A percentile compares a stretch with the other conserved stretches of the same genome.
Conservation (phyloP, 2,888 invertebrate genomes). For the Charanyca ferruginea region DNA sequence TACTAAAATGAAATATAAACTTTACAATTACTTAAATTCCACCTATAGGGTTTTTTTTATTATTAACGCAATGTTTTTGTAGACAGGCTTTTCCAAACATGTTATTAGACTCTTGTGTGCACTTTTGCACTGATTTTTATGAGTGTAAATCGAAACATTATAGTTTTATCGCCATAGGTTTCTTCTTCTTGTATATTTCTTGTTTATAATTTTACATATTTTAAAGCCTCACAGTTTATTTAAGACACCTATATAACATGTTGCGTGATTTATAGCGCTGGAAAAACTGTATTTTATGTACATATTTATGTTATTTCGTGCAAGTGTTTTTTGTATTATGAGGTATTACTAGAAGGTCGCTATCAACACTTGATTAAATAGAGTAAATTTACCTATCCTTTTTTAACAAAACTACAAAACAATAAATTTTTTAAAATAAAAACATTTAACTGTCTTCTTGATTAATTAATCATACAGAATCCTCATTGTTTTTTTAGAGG, state of each 20-base stretch:
- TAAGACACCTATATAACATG: not conserved
- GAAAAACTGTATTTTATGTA: not conserved
- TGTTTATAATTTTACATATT: not conserved
- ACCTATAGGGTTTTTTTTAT: not conserved
- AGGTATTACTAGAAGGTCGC: conserved; percentile 15
- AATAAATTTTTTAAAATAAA: not conserved
- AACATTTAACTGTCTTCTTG: not conserved
- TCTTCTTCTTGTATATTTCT: not conserved
- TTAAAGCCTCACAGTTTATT: not conserved
- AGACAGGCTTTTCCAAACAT: not conserved
- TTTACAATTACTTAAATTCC: not conserved
- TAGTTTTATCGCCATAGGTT: not conserved
- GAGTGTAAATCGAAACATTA: conserved; percentile 9
- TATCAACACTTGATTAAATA: conserved; percentile 12
- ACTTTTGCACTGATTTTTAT: conserved; percentile 10
- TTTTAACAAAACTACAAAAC: conserved; percentile 7
- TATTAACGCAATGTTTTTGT: not conserved
- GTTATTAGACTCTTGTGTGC: not conserved
- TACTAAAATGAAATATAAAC: not conserved
- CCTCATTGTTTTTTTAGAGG: conserved; percentile 4
- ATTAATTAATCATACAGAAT: conserved; percentile 5
- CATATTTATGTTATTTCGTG: conserved; percentile 4
- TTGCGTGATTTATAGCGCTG: not conserved
- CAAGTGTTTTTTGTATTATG: conserved; percentile 6
- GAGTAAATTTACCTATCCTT: not conserved